Evolutionary conservation across 2,797 vertebrate species (phyloP), one percentile per base, ranked within the genome.

Genomic region (Cossypha heuglini): DNA sequence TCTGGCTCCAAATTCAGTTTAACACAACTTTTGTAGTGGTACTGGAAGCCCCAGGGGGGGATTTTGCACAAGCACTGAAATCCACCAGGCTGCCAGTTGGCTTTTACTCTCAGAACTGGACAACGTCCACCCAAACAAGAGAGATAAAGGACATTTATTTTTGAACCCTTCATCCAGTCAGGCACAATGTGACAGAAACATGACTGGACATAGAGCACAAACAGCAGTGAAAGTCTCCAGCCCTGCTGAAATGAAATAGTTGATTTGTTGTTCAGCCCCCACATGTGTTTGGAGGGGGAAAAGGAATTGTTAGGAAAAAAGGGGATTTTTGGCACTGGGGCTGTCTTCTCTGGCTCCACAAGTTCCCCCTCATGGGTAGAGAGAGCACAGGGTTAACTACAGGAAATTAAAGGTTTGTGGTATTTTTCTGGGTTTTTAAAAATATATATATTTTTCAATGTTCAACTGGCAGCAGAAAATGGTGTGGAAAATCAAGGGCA

Each of bases 1-100:
- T 5, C 14, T 45, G 35, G 40, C 33, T 55, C 25, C 42, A 55
- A 55, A 26, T 5, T 8, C 0, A 42, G 26, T 7, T 61, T 45
- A 22, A 25, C 6, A 2, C 49, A 51, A 24, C 21, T 51, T 78
- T 8, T 28, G 13, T 21, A 10, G 35, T 3, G 7, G 57, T 16
- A 9, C 3, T 7, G 28, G 28, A 31, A 11, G 21, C 31, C 38
- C 37, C 4, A 1, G 48, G 0, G 1, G 33, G 46, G 28, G 21
- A n/a, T 58, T 88, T 51, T 42, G 42, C 31, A 46, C 33, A 17
- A 85, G 38, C 31, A 8, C 31, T 33, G 25, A 46, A 54, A 68
- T 67, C n/a, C 52, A 74, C 37, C 42, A 74, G 31, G n/a, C 51
- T 74, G 51, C 43, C 43, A 35, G 26, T 2, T 64, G 43, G 24